Conservation (phyloP, 2,113 vertebrate genomes). For the Recurvirostra avosetta region DNA sequence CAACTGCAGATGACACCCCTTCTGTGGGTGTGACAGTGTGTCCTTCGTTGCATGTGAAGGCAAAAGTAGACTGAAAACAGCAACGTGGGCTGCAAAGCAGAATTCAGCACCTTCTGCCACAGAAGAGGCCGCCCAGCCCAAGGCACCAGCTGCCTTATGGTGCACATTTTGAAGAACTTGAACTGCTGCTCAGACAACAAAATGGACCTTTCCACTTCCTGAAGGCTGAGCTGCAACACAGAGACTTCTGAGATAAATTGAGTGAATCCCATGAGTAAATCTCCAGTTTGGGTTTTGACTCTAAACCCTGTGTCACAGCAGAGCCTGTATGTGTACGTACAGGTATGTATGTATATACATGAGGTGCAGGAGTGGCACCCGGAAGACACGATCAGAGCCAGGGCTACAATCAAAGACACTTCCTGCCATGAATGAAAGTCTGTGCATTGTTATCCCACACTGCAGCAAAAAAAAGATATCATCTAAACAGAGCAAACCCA, state of each 20-base stretch:
- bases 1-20: background rate
- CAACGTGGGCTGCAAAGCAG: background rate
- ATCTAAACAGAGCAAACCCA: background rate
- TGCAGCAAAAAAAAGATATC: background rate
- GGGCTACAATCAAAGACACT: background rate
- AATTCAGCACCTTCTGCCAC: background rate
- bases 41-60: background rate
- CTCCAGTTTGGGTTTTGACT: background rate
- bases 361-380: background rate
- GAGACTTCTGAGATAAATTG: background rate
- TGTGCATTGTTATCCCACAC: background rate
- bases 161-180: background rate
- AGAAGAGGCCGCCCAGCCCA: background rate
- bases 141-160: background rate
- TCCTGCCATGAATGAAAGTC: background rate
- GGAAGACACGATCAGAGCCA: background rate
- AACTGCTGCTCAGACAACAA: background rate
- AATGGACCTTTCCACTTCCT: background rate
- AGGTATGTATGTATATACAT: too few species aligned
- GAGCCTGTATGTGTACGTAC: background rate
- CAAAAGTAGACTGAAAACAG: background rate
- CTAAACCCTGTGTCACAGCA: background rate
- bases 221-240: background rate
- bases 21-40: background rate
- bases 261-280: background rate